Evolutionary conservation across 2,113 vertebrate genomes (phyloP).

Genomic region (Oplegnathus fasciatus): DNA sequence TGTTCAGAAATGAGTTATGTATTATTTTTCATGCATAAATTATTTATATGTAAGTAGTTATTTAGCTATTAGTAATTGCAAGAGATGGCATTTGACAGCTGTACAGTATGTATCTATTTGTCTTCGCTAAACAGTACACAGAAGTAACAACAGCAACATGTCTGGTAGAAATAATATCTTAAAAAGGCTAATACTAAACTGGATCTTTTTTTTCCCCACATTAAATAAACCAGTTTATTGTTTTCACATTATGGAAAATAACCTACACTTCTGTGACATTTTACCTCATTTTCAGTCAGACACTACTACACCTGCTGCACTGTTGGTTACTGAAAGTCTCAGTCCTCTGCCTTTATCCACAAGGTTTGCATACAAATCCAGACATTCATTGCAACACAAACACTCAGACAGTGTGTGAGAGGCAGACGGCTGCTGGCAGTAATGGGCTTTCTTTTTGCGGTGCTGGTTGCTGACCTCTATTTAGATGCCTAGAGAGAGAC

Average conservation of each 20-base stretch:
- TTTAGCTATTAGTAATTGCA: background rate
- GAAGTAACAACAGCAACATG: background rate
- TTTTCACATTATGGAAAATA: background rate
- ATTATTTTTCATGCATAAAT: too few relatives aligned
- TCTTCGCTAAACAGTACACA: too few relatives aligned
- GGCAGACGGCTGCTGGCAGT: conserved; percentile 57
- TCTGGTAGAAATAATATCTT: background rate
- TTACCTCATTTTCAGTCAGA: background rate
- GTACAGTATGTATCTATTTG: background rate
- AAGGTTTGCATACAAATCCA: conserved; percentile 44
- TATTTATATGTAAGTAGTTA: background rate
- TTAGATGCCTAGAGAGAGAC: conserved; percentile 77
- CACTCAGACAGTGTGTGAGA: conserved; percentile 2
- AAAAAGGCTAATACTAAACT: too few relatives aligned
- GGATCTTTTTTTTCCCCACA: background rate
- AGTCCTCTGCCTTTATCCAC: conserved; percentile 5
- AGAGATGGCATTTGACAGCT: background rate
- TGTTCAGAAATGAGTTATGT: background rate
- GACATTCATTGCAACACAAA: conserved; percentile 20
- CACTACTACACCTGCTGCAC: background rate
- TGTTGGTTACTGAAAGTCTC: background rate
- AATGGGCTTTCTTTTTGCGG: conserved; percentile 66
- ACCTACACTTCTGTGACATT: background rate
- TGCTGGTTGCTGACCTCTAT: conserved; percentile 80
- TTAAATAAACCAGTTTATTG: background rate